Conservation (phyloP, 1,140 invertebrate species). For the Mercenaria mercenaria region DNA sequence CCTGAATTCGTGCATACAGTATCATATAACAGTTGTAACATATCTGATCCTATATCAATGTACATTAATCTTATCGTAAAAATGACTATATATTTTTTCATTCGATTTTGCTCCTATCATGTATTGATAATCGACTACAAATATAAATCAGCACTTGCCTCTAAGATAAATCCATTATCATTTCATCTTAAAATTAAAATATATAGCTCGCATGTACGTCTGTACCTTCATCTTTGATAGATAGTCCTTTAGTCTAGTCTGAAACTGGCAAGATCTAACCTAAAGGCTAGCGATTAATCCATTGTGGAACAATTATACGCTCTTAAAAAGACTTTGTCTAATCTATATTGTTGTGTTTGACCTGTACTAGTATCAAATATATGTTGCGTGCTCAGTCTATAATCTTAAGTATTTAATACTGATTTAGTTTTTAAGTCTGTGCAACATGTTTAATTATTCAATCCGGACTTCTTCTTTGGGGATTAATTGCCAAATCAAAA, state of each 20-base stretch:
- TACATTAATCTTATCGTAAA: neutral
- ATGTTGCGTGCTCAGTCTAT: neutral
- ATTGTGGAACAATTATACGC: neutral
- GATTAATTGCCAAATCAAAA: neutral
- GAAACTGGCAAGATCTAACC: neutral
- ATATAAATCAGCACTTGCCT: slow-evolving; percentile 1
- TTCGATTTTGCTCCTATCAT: too few relatives aligned
- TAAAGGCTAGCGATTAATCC: slow-evolving; percentile 8
- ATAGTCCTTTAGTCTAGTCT: neutral
- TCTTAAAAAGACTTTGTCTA: neutral
- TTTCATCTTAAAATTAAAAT: neutral
- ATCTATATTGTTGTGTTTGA: slow-evolving; percentile 14
- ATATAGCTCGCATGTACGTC: neutral
- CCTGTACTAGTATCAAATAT: neutral
- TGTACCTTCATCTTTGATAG: neutral
- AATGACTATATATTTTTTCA: neutral
- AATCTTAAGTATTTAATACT: neutral
- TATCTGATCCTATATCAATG: neutral
- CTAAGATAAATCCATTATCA: neutral
- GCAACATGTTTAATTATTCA: neutral
- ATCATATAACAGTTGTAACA: neutral
- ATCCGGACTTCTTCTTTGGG: neutral
- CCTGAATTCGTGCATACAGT: neutral
- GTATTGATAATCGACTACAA: neutral
- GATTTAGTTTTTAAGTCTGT: neutral